Base-by-base conservation (phyloP, 2,113 vertebrate species). In the Lutjanus erythropterus region DNA sequence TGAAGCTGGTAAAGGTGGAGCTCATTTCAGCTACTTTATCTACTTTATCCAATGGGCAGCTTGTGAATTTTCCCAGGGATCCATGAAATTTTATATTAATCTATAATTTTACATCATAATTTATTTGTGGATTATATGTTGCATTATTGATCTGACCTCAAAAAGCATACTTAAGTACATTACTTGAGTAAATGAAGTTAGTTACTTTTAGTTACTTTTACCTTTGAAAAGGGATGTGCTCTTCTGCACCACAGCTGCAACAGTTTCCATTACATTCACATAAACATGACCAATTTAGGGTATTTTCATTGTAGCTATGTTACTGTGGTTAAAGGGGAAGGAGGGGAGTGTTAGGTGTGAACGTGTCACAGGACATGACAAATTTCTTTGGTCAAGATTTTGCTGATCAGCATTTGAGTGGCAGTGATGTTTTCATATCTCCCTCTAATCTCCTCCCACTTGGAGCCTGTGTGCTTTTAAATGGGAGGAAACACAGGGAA, bases 361-460 rank as follows among this genome's bases (percentile, higher is more conserved):
- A 19, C 77, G 61, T 75, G 71, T 92, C 78, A 93, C 56, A 80
- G 59, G 74, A 91, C 9, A 44, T 91, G 87, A 93, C 81, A 62
- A 41, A 69, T 15, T 71, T 53, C 11, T 58, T 44, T 71, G 18
- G 29, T 73, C 3, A 49, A 70, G 19, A 33, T n/a, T 31, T 52
- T 71, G 33, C 31, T 25, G 50, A 31, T 71, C 55, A 69, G 19
- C 37, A 58, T 10, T 35, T 62, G 12, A 9, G 4, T 62, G 4
- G 3, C 10, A 4, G 6, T 49, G 21, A 77, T 81, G 46, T 61
- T 83, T 62, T 77, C 31, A 35, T 25, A 1, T n/a, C 2, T 16
- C 18, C 14, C 52, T 2, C 9, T 35, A 35, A 82, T 53, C 46
- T 44, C 85, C 90, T 87, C 93, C 93, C 87, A 83, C 61, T 27